Percentiles rank a stretch among this genome's conserved stretches.
These are phyloP conservation scores for Meloidogyne floridensis DNA, from an alignment of 1,140 invertebrate genomes.

Conservation along the genomic window DNA sequence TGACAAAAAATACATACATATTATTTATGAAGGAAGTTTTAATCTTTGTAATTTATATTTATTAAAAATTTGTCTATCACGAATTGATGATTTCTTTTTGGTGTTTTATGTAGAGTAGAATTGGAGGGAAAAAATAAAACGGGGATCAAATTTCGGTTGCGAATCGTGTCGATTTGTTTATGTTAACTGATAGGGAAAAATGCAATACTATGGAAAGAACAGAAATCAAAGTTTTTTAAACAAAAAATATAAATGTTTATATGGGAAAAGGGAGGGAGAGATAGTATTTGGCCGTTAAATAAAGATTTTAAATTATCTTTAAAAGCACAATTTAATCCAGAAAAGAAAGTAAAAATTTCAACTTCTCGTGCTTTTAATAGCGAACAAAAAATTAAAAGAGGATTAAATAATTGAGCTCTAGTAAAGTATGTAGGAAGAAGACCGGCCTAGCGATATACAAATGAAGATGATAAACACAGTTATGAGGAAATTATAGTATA, in stretches of 20 bases:
- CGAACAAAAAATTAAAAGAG: background rate
- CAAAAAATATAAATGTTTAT: background rate
- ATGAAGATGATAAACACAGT: no score
- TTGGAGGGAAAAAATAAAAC: background rate
- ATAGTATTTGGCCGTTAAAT: no score
- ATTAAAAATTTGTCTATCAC: background rate
- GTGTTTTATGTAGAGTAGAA: background rate
- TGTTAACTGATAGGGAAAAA: background rate
- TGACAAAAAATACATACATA: conserved; percentile 4
- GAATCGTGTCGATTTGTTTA: background rate
- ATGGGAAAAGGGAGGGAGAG: background rate
- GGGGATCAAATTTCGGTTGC: background rate
- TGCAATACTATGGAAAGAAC: background rate
- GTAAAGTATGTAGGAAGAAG: background rate
- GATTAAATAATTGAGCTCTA: background rate
- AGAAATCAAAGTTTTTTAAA: background rate
- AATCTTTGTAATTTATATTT: background rate
- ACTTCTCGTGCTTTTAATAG: background rate
- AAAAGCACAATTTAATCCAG: no score
- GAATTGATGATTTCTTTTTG: conserved; percentile 2
- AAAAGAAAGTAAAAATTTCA: background rate
- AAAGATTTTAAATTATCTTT: no score
- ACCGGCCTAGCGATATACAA: no score
- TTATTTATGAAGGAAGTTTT: background rate
- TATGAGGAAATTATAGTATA: background rate